Evolutionary conservation across 1,140 invertebrate species (phyloP).

Genomic region (Helicorthomorpha holstii): DNA sequence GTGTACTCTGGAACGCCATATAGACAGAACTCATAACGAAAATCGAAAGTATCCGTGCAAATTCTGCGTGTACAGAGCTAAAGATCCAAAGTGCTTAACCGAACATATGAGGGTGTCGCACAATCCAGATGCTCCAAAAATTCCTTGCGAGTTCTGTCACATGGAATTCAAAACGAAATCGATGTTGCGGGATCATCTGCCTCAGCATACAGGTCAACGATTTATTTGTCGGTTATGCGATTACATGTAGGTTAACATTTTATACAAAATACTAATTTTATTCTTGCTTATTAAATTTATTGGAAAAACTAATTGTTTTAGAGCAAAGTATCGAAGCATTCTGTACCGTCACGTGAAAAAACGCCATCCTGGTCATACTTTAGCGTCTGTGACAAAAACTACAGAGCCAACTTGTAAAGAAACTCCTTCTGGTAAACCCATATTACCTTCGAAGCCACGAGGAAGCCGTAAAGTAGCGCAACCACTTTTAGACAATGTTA

Average conservation of each 20-base stretch:
- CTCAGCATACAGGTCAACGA: conserved; percentile 5
- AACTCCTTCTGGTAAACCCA: background rate
- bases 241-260: background rate
- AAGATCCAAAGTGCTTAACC: conserved; percentile 1
- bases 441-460: background rate
- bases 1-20: background rate
- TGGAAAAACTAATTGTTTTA: background rate
- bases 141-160: conserved; percentile 4
- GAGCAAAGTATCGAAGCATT: conserved; percentile 3
- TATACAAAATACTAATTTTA: no score
- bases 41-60: background rate
- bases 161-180: conserved; percentile 6
- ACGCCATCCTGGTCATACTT: conserved; percentile 1
- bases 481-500: background rate
- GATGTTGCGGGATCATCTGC: conserved; percentile 3
- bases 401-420: background rate
- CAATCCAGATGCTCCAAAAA: conserved; percentile 1
- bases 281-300: no score
- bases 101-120: conserved; percentile 2
- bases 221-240: conserved; percentile 3
- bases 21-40: conserved; percentile 5
- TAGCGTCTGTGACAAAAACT: background rate
- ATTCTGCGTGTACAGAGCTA: conserved; percentile 3
- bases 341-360: background rate
- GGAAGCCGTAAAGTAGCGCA: background rate